phyloP scores from a whole-genome alignment of 92 coral and sea anemone species.

The Palythoa grandiflora region DNA sequence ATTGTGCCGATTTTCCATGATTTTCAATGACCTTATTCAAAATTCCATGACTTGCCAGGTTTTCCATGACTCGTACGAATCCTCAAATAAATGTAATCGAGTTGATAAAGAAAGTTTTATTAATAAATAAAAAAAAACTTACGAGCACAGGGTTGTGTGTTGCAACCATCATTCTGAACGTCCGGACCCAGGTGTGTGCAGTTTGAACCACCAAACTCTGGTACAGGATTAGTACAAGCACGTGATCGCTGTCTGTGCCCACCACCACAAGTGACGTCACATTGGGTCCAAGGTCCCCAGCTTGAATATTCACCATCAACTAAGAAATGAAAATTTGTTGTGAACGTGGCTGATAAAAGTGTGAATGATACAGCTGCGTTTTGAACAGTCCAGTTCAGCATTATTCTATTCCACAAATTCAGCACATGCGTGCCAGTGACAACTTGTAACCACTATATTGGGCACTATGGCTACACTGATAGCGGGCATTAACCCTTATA shows the following conservation, averaged over 20 bases:
- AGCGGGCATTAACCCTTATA: no score
- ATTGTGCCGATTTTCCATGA: no score
- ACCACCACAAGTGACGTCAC: slow-evolving; percentile 98
- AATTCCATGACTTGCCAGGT: no score
- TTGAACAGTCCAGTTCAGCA: no score
- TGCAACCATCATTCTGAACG: slow-evolving; percentile 82
- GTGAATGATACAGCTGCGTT: no score
- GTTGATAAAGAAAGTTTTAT: not conserved
- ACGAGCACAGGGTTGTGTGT: slow-evolving; percentile 93
- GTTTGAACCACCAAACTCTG: slow-evolving; percentile 92
- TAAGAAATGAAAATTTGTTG: slow-evolving; percentile 27
- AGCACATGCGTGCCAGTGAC: no score
- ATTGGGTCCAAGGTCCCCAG: slow-evolving; percentile 98
- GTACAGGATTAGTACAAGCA: slow-evolving; percentile 94
- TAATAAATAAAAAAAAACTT: slow-evolving; percentile 21
- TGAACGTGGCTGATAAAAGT: not conserved
- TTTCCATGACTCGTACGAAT: no score
- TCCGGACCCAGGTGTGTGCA: slow-evolving; percentile 82
- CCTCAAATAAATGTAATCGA: not conserved
- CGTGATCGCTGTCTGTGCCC: slow-evolving; percentile 96
- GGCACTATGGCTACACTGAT: no score
- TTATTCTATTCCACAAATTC: no score
- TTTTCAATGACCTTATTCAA: no score
- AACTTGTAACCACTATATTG: no score
- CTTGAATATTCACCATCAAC: slow-evolving; percentile 90